These are phyloP conservation scores for Amphilophus citrinellus DNA, from an alignment of 2,113 vertebrate species.

Conservation along the genomic window DNA sequence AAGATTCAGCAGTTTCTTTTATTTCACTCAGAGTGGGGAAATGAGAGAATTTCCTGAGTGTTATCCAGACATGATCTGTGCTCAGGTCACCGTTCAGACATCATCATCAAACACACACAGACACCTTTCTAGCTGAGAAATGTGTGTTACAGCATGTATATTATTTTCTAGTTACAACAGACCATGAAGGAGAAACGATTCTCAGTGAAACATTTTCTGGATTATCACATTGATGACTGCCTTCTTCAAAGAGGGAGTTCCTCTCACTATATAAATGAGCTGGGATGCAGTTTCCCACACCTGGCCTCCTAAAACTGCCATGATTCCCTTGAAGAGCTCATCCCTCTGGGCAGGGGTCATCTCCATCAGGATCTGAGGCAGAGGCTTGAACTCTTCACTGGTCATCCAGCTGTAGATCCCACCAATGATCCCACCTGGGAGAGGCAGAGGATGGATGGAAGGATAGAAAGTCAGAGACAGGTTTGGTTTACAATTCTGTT, in stretches of 20 bases:
- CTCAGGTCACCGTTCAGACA: no score
- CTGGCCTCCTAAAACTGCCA: background rate
- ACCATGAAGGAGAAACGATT: background rate
- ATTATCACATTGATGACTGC: accelerated
- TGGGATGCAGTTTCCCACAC: background rate
- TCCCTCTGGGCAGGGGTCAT: background rate
- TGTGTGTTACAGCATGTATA: no score
- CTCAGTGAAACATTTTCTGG: background rate
- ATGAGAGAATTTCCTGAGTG: no score
- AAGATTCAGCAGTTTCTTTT: no score
- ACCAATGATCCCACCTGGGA: background rate
- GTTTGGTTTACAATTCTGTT: no score
- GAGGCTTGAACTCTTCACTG: background rate
- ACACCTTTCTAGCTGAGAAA: no score
- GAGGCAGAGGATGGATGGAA: background rate
- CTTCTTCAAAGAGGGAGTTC: background rate
- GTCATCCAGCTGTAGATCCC: background rate
- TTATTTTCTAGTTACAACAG: no score
- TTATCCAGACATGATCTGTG: no score
- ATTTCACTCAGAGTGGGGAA: no score
- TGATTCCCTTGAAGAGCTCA: background rate
- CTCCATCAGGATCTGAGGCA: background rate
- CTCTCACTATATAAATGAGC: background rate
- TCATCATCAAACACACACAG: no score
- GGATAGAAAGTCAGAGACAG: no score